Percentiles rank a stretch among this genome's conserved stretches.
phyloP scores from a whole-genome alignment of 1,140 invertebrate genomes.

The Cotesia vestalis region DNA sequence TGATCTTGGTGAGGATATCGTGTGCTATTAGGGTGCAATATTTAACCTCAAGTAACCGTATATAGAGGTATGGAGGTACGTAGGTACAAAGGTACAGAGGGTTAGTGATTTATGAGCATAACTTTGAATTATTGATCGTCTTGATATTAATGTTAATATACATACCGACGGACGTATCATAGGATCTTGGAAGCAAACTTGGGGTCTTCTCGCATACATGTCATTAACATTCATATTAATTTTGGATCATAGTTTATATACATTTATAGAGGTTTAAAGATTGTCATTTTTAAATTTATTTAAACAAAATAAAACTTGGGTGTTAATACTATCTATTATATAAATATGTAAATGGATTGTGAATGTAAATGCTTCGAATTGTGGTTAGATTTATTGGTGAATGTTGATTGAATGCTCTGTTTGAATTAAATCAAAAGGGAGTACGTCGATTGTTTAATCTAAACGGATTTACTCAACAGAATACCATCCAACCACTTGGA shows the following conservation, averaged over 20 bases:
- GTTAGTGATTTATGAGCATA: conserved; percentile 17
- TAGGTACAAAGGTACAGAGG: background rate
- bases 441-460: conserved; percentile 5
- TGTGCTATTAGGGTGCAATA: conserved; percentile 15
- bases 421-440: conserved; percentile 36
- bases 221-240: too few species aligned
- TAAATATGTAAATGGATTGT: too few species aligned
- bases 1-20: conserved; percentile 14
- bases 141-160: conserved; percentile 23
- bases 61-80: background rate
- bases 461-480: conserved; percentile 21
- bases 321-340: too few species aligned
- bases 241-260: too few species aligned
- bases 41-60: conserved; percentile 23
- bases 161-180: background rate
- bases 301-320: too few species aligned
- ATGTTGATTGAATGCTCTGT: conserved; percentile 35
- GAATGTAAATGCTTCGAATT: conserved; percentile 2
- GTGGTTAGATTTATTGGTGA: conserved; percentile 43
- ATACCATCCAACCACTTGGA: conserved; percentile 16
- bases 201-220: background rate
- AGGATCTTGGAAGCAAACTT: background rate
- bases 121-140: conserved; percentile 26
- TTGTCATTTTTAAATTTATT: too few species aligned
- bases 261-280: too few species aligned